phyloP scores from a whole-genome alignment of 2,888 invertebrate species.

The Hoplodrina blanda region DNA sequence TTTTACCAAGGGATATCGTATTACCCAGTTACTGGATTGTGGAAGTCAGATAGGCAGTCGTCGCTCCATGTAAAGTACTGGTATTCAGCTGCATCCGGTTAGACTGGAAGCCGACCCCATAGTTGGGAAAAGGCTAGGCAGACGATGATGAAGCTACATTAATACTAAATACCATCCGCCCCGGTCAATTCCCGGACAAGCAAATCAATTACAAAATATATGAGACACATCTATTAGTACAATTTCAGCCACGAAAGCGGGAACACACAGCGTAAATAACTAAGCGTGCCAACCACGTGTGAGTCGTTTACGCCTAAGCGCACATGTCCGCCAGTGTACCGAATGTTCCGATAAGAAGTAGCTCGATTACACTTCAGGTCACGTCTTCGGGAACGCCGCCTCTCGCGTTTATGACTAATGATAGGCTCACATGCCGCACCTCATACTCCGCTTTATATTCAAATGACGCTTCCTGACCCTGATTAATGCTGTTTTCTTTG shows the following conservation, averaged over 20 bases:
- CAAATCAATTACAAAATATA: neutral
- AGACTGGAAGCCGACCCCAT: too few species aligned
- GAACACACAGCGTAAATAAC: slow-evolving; percentile 26
- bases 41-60: too few species aligned
- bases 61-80: too few species aligned
- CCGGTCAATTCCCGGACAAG: too few species aligned
- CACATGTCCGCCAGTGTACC: slow-evolving; percentile 72
- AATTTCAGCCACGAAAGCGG: neutral
- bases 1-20: too few species aligned
- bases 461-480: slow-evolving; percentile 89
- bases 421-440: slow-evolving; percentile 86
- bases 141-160: too few species aligned
- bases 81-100: too few species aligned
- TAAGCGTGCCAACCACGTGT: slow-evolving; percentile 56
- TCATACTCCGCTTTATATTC: slow-evolving; percentile 86
- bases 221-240: neutral
- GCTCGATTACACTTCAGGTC: slow-evolving; percentile 77
- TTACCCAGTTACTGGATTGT: too few species aligned
- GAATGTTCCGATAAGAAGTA: slow-evolving; percentile 72
- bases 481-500: slow-evolving; percentile 89
- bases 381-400: slow-evolving; percentile 77
- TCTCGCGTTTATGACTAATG: slow-evolving; percentile 89
- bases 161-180: too few species aligned
- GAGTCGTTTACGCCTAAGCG: slow-evolving; percentile 73
- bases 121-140: too few species aligned